Evolutionary conservation across 1,140 invertebrate species (phyloP).

Genomic region (Cyrtorhinus lividipennis): DNA sequence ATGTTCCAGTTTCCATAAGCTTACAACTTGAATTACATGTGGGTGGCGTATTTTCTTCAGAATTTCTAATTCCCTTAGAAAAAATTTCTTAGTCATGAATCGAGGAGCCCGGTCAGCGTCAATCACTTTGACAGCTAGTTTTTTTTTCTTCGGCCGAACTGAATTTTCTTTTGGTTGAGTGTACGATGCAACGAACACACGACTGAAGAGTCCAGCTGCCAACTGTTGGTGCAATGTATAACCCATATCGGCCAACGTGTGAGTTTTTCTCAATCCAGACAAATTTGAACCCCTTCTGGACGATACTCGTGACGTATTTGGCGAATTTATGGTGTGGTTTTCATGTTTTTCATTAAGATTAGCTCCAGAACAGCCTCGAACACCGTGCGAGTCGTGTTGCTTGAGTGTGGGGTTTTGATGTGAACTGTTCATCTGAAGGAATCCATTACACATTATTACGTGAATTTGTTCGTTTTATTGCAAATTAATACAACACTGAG

Average conservation of each 20-base stretch:
- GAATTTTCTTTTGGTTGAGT: background rate
- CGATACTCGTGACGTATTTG: no score
- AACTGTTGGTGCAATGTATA: background rate
- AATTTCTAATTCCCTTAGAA: conserved; percentile 56
- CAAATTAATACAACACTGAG: no score
- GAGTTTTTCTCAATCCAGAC: background rate
- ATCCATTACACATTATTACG: no score
- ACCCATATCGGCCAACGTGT: background rate
- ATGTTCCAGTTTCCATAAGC: conserved; percentile 43
- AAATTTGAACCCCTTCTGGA: no score
- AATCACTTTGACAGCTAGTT: background rate
- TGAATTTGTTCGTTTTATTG: no score
- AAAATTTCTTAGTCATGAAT: conserved; percentile 40
- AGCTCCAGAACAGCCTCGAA: no score
- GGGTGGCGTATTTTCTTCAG: conserved; percentile 53
- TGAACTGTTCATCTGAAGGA: no score
- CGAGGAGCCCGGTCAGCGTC: conserved; percentile 49
- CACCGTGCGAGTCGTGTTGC: no score
- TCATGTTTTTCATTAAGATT: no score
- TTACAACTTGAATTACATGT: conserved; percentile 49
- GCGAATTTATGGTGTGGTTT: no score
- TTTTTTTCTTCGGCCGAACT: background rate
- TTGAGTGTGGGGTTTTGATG: no score
- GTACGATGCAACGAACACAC: background rate
- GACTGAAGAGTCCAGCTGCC: background rate